Conservation (phyloP, 2,888 invertebrate genomes). For the Mesoligia furuncula region DNA sequence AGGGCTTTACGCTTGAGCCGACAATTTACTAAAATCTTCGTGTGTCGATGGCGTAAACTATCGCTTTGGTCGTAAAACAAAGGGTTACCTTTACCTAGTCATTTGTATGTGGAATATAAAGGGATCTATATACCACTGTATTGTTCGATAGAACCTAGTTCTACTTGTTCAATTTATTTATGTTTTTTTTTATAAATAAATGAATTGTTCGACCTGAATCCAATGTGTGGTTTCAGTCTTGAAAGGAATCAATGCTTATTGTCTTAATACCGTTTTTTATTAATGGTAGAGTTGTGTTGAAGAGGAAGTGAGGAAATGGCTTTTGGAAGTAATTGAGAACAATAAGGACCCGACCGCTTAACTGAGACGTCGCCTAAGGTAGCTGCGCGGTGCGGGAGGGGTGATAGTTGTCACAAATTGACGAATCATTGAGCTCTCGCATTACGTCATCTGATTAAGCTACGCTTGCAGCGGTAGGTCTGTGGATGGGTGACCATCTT, state of each 20-base stretch:
- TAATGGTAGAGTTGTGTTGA: not conserved
- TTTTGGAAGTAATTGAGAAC: not conserved
- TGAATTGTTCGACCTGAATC: not conserved
- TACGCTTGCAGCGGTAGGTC: no score
- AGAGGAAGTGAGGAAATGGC: not conserved
- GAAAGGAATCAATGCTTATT: not conserved
- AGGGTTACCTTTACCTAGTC: conserved; percentile 1
- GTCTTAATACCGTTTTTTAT: not conserved
- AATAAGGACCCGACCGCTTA: not conserved
- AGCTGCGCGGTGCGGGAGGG: no score
- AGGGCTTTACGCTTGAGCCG: conserved; percentile 27
- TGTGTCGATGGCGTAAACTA: conserved; percentile 11
- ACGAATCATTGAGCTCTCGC: no score
- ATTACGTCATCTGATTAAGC: no score
- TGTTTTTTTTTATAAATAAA: not conserved
- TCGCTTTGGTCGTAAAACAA: conserved; percentile 32
- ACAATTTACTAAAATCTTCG: conserved; percentile 39
- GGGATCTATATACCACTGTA: not conserved
- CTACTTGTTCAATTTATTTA: not conserved
- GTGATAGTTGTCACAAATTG: no score
- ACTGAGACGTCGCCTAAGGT: no score
- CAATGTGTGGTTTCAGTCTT: not conserved
- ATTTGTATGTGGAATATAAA: conserved; percentile 9
- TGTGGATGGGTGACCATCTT: no score
- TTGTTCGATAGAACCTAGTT: not conserved